These are phyloP conservation scores for Hydriomena furcata DNA, from an alignment of 2,888 invertebrate species.

Conservation along the genomic window DNA sequence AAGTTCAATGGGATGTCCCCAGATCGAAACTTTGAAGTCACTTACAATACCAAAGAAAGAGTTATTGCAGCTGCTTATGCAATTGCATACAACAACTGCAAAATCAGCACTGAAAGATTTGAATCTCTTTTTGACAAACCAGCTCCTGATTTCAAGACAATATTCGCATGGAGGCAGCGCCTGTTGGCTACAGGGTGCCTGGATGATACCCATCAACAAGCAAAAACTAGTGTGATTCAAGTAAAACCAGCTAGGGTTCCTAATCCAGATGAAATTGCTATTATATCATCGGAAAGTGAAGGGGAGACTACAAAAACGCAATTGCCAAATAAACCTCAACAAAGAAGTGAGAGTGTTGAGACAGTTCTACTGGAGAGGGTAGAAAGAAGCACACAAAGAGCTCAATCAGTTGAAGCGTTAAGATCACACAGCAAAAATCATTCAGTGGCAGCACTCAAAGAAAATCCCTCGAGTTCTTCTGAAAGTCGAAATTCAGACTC, in stretches of 20 bases:
- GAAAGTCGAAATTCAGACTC: slow-evolving; percentile 66
- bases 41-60: slow-evolving; percentile 70
- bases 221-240: slow-evolving; percentile 4
- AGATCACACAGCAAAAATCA: slow-evolving; percentile 50
- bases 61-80: slow-evolving; percentile 72
- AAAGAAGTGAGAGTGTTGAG: slow-evolving; percentile 65
- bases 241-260: slow-evolving; percentile 45
- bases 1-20: slow-evolving; percentile 64
- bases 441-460: slow-evolving; percentile 1
- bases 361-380: slow-evolving; percentile 55
- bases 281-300: slow-evolving; percentile 58
- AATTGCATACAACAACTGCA: slow-evolving; percentile 73
- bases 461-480: slow-evolving; percentile 56
- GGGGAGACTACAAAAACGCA: slow-evolving; percentile 46
- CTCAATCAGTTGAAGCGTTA: slow-evolving; percentile 50
- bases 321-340: slow-evolving; percentile 33
- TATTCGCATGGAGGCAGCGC: slow-evolving; percentile 73
- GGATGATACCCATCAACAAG: slow-evolving; percentile 58
- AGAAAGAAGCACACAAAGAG: slow-evolving; percentile 42
- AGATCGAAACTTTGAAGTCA: slow-evolving; percentile 62
- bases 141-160: slow-evolving; percentile 77
- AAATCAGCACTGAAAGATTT: slow-evolving; percentile 70
- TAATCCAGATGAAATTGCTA: slow-evolving; percentile 72
- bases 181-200: slow-evolving; percentile 71
- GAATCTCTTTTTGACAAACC: slow-evolving; percentile 69